Percentiles rank a stretch among this genome's conserved stretches.
Evolutionary conservation across 2,113 vertebrate genomes (phyloP).

Genomic region (Speoplatyrhinus poulsoni): DNA sequence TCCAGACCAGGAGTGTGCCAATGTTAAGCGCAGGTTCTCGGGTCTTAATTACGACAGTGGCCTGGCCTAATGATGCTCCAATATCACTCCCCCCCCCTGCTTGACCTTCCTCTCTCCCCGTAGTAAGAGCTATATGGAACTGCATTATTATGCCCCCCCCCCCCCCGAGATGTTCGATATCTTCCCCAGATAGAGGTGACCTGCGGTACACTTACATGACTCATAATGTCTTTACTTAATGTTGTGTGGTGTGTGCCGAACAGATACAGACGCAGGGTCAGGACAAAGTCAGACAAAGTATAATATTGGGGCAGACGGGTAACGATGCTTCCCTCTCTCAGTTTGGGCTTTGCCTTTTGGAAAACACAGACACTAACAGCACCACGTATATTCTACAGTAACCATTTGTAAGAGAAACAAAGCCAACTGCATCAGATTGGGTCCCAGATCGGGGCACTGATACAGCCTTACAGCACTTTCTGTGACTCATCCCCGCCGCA

Average conservation of each 20-base stretch:
- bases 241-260: background rate
- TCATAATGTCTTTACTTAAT: constrained; percentile 1
- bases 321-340: too few relatives aligned
- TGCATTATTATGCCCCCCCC: background rate
- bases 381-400: background rate
- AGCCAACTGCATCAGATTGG: constrained; percentile 12
- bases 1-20: constrained; percentile 70
- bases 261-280: constrained; percentile 11
- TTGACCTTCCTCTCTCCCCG: constrained; percentile 58
- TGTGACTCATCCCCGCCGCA: constrained; percentile 17
- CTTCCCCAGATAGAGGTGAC: constrained; percentile 8
- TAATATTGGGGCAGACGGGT: too few relatives aligned
- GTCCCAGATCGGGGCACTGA: background rate
- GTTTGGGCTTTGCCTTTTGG: background rate
- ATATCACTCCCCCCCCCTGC: constrained; percentile 41
- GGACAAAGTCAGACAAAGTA: background rate
- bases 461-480: background rate
- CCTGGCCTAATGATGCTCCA: constrained; percentile 67
- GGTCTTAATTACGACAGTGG: constrained; percentile 75
- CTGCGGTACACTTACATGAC: background rate
- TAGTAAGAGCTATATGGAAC: background rate
- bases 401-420: constrained; percentile 12
- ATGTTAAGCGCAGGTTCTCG: constrained; percentile 69
- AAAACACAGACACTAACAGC: constrained; percentile 1
- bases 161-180: constrained; percentile 18